Conservation (phyloP, 2,797 vertebrate species). For the Arctocebus calabarensis region DNA sequence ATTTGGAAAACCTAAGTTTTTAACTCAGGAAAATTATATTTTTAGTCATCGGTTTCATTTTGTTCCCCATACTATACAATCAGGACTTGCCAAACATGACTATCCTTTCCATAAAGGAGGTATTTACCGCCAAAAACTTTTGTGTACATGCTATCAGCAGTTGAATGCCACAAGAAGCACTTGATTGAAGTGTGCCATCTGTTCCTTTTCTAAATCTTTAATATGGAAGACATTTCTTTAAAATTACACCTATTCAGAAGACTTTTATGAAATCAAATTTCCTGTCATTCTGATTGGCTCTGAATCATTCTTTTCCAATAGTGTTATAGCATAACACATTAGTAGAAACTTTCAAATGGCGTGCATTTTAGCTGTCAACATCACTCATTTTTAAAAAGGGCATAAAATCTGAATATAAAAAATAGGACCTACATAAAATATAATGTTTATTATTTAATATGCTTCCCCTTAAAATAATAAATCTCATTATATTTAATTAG, state of each 20-base stretch:
- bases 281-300: background rate
- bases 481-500: background rate
- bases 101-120: background rate
- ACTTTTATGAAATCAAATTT: conserved; percentile 26
- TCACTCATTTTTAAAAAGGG: background rate
- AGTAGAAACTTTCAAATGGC: background rate
- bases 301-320: conserved; percentile 5
- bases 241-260: background rate
- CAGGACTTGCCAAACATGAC: background rate
- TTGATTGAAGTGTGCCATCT: background rate
- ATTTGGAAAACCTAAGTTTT: conserved; percentile 34
- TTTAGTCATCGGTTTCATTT: background rate
- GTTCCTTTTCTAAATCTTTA: conserved; percentile 23
- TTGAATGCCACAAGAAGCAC: background rate
- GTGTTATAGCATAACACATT: background rate
- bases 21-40: conserved; percentile 5
- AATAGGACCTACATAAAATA: background rate
- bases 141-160: background rate
- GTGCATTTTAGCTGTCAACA: background rate
- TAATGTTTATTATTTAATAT: background rate
- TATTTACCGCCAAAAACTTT: background rate
- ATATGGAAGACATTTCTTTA: background rate
- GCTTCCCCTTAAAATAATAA: background rate
- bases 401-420: conserved; percentile 24
- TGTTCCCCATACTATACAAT: background rate